Evolutionary conservation across 2,113 vertebrate species (phyloP), one percentile per base, ranked within the genome.

Genomic region (Struthidea cinerea): DNA sequence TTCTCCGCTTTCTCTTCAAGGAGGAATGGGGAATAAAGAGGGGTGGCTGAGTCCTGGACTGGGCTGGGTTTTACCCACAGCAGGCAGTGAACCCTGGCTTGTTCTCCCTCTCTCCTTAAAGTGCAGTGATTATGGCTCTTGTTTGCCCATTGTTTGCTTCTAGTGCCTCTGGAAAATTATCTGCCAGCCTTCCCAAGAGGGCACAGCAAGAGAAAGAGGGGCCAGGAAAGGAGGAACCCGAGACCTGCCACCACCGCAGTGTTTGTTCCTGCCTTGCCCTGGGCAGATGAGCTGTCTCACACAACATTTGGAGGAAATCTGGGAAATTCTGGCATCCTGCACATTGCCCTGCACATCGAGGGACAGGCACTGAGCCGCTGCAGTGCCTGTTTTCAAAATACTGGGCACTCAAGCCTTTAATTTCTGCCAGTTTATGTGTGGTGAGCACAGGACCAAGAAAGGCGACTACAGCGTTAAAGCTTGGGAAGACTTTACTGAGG

Each of bases 1-100:
- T 55, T 13, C 11, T 59, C 39, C 12, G 26, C 17, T 64, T 79
- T 86, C 18, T 50, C 26, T 59, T 37, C 10, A 30, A 27, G 35
- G 59, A 9, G 44, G 16, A 37, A 6, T 19, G 14, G 61, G 74
- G 37, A n/a, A 13, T 3, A 12, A 46, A 35, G 10, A 7, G 18
- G 3, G 3, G 2, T 49, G 23, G 70, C n/a, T n/a, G 32, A 47
- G 18, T 3, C 30, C 33, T 42, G 30, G 21, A 2, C 53, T 22
- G 52, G 28, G 16, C 19, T 33, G 42, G 17, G 3, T 67, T 16
- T 55, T 33, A 8, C 44, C 41, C 32, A 13, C 5, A 39, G 9
- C 26, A 75, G 27, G 59, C 27, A 46, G 20, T 7, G 21, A 65
- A 15, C 10, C 19, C 2, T 0, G 1, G 1, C 7, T 60, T 30